phyloP scores from a whole-genome alignment of 2,113 vertebrate species.

The Myotis yumanensis region DNA sequence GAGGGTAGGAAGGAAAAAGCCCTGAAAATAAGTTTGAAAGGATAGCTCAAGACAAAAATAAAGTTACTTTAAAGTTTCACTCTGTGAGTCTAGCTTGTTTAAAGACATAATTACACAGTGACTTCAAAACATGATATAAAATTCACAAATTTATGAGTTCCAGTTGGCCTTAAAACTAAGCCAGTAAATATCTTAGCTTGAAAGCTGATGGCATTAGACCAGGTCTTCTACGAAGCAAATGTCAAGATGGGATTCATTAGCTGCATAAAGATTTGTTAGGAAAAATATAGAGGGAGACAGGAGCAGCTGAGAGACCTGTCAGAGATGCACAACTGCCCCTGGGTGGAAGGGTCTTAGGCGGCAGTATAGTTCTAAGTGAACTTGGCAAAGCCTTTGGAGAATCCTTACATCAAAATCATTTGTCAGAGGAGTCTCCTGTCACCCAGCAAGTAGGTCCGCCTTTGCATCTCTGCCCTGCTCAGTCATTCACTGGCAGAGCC shows the following conservation, averaged over 20 bases:
- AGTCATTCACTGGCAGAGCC: neutral
- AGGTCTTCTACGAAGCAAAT: neutral
- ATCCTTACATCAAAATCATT: neutral
- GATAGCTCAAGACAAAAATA: neutral
- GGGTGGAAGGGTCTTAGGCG: neutral
- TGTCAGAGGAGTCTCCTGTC: neutral
- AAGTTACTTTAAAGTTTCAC: neutral
- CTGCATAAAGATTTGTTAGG: neutral
- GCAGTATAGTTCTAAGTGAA: neutral
- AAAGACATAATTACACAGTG: neutral
- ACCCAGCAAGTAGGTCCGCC: neutral
- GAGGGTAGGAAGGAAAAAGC: neutral
- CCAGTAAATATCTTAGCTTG: neutral
- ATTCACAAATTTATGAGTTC: neutral
- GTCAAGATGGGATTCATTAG: neutral
- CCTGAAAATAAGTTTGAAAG: neutral
- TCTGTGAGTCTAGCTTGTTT: neutral
- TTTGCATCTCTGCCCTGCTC: neutral
- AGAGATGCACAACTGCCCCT: neutral
- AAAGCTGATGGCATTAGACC: neutral
- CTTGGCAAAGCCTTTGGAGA: neutral
- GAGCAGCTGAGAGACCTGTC: neutral
- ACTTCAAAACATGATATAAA: neutral
- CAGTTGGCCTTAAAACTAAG: neutral
- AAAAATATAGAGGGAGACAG: neutral